Conservation (phyloP, 2,888 invertebrate species). For the Cephus pulcher region DNA sequence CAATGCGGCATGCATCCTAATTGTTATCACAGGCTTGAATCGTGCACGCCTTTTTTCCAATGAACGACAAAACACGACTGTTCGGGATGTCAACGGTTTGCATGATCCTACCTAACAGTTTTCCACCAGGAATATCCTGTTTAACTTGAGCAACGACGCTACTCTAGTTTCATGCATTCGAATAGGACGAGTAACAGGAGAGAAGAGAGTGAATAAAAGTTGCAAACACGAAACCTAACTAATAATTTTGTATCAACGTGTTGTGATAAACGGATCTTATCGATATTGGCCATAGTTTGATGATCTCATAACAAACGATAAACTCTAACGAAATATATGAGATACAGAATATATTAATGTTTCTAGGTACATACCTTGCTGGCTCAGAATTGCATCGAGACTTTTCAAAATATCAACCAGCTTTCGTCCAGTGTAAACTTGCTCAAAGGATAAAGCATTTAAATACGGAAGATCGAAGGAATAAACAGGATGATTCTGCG, state of each 20-base stretch:
- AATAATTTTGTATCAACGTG: neutral
- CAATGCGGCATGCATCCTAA: neutral
- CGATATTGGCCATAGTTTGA: neutral
- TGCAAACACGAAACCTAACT: neutral
- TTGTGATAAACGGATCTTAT: neutral
- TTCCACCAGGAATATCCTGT: neutral
- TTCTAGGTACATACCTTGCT: neutral
- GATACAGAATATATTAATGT: neutral
- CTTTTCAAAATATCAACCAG: neutral
- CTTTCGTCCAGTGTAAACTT: neutral
- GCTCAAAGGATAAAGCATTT: neutral
- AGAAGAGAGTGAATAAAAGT: neutral
- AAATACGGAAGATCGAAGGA: slow-evolving; percentile 35
- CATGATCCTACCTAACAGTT: neutral
- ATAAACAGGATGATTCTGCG: slow-evolving; percentile 48
- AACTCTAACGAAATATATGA: neutral
- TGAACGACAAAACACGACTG: neutral
- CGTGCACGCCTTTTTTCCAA: neutral
- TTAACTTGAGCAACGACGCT: neutral
- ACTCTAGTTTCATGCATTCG: neutral
- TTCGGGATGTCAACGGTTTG: too few relatives aligned
- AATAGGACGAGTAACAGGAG: neutral
- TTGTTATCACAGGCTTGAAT: neutral
- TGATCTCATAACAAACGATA: neutral
- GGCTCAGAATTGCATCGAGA: neutral